These are phyloP conservation scores for Lydus trimaculatus DNA, from an alignment of 2,888 invertebrate genomes.

Conservation along the genomic window DNA sequence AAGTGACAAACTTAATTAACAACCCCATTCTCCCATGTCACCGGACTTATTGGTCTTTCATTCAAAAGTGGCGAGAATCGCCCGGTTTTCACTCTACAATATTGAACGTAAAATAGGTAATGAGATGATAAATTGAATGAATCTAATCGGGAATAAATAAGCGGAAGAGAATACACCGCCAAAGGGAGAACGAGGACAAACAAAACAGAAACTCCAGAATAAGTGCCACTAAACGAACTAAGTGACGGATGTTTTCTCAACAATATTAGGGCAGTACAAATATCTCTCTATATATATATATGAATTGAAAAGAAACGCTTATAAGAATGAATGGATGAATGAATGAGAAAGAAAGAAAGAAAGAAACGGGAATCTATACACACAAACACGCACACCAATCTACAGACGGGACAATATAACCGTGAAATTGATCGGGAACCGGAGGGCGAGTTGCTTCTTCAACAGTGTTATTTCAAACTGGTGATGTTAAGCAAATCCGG, in stretches of 20 bases:
- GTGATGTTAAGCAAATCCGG: constrained; percentile 57
- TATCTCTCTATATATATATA: constrained; percentile 15
- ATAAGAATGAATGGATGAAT: neutral
- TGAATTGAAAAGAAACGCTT: constrained; percentile 20
- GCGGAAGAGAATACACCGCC: constrained; percentile 54
- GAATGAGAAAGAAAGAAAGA: constrained; percentile 20
- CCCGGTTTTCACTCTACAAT: constrained; percentile 10
- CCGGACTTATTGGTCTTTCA: constrained; percentile 51
- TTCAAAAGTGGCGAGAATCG: neutral
- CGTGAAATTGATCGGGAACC: constrained; percentile 62
- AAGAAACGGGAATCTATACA: constrained; percentile 27
- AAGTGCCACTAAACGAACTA: constrained; percentile 59
- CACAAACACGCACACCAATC: constrained; percentile 7
- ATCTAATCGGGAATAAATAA: constrained; percentile 61
- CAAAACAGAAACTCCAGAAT: constrained; percentile 55
- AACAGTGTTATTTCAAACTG: constrained; percentile 51
- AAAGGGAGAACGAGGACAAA: constrained; percentile 51
- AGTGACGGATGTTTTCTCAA: constrained; percentile 54
- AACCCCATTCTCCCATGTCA: constrained; percentile 60
- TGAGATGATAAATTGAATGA: constrained; percentile 62
- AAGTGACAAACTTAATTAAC: constrained; percentile 64
- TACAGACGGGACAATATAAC: constrained; percentile 57
- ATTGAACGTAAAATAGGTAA: constrained; percentile 52
- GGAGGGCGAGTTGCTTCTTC: constrained; percentile 51
- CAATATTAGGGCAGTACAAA: neutral